Percentiles rank a stretch among this genome's conserved stretches.
Conservation (phyloP, 2,888 invertebrate genomes). For the Eudasyphora cyanicolor region DNA sequence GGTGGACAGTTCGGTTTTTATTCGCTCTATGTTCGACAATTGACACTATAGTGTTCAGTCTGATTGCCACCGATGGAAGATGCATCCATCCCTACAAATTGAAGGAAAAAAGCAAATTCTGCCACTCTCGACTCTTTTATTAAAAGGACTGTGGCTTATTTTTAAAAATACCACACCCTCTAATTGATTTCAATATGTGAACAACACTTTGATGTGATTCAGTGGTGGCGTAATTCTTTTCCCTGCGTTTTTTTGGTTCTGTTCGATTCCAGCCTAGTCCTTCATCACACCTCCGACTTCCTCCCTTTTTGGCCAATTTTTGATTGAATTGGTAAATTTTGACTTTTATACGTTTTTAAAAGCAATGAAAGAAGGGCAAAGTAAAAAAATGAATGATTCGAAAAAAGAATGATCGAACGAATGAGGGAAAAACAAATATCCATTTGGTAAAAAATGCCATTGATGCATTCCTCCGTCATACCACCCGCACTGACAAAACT, state of each 20-base stretch:
- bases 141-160: constrained; percentile 64
- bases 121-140: neutral
- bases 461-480: constrained; percentile 35
- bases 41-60: constrained; percentile 47
- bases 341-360: constrained; percentile 54
- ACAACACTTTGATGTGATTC: constrained; percentile 65
- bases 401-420: neutral
- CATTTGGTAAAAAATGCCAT: constrained; percentile 54
- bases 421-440: constrained; percentile 45
- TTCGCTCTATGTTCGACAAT: constrained; percentile 5
- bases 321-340: constrained; percentile 65
- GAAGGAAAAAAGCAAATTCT: neutral
- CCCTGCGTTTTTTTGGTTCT: constrained; percentile 7
- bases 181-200: constrained; percentile 65
- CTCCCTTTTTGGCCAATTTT: constrained; percentile 49
- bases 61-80: constrained; percentile 30
- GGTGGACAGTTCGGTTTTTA: neutral
- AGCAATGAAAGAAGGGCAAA: neutral
- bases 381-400: neutral
- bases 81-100: neutral
- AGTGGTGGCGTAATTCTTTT: constrained; percentile 27
- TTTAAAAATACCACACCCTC: constrained; percentile 62
- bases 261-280: neutral
- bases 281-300: neutral
- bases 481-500: neutral